Base-by-base conservation (phyloP, 2,888 invertebrate species). In the Cosmopolites sordidus region DNA sequence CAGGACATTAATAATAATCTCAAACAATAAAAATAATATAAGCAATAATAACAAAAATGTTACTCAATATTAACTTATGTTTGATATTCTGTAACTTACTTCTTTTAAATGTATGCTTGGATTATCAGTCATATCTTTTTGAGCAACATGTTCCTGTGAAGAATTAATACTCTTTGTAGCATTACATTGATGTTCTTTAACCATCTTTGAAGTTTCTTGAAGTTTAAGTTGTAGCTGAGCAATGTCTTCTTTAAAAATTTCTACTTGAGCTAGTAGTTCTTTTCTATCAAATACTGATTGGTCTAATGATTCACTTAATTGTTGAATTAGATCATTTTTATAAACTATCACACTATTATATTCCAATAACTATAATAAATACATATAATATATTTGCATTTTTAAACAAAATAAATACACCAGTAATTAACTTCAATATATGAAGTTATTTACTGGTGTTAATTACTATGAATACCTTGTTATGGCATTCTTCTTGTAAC, bases 311-410 rank as follows among this genome's bases (percentile, higher is more conserved):
- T 82, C 77, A 58, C 83, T 84, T 53, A 89, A 77, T 72, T 87
- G 83, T 65, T 83, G 81, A 61, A 89, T 89, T 66, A 86, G 71
- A 63, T 80, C 78, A 67, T 89, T 86, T 64, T 88, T 83, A 61
- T 83, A 80, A 9, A 77, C 75, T 53, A 89, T 75, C 62, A 84
- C 84, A 63, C 78, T 79, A 71, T 87, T 85, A 71, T 84, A 86
- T 72, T 89, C 86, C 70, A 83, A 79, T 66, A 86, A 78, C 87
- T 88, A 74, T 54, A 58, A 53, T 40, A 47, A 52, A 6, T n/a
- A n/a, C n/a, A n/a, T n/a, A n/a, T n/a, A n/a, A n/a, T n/a, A n/a
- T n/a, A n/a, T n/a, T n/a, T n/a, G n/a, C n/a, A n/a, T n/a, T n/a
- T n/a, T n/a, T n/a, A n/a, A n/a, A n/a, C n/a, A n/a, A 30, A 30